A percentile compares a stretch with the other conserved stretches of the same genome.
These are phyloP conservation scores for Vanessa cardui DNA, from an alignment of 2,888 invertebrate species.

Conservation along the genomic window DNA sequence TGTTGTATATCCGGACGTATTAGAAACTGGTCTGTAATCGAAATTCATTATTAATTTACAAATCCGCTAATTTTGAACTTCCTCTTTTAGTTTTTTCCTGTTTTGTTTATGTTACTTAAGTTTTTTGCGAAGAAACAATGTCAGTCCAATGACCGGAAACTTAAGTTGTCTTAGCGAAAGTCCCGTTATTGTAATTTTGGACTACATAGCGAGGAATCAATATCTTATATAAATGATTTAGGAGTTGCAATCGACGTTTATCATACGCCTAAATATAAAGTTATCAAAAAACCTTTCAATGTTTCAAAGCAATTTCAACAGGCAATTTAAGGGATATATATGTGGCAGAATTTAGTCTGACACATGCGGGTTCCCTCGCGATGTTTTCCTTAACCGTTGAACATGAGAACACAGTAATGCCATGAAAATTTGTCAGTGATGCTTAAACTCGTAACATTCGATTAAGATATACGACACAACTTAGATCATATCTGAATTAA, in stretches of 20 bases:
- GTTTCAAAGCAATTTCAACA: no score
- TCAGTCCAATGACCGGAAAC: slow-evolving; percentile 1
- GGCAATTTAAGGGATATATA: no score
- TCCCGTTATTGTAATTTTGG: slow-evolving; percentile 1
- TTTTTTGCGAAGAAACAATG: slow-evolving; percentile 7
- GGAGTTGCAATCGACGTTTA: background rate
- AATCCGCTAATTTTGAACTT: slow-evolving; percentile 17
- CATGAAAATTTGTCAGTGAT: no score
- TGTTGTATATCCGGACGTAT: slow-evolving; percentile 13
- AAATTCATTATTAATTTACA: slow-evolving; percentile 20
- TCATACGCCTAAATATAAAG: background rate
- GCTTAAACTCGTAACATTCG: no score
- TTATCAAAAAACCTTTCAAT: no score
- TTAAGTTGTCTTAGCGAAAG: background rate
- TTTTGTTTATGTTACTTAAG: slow-evolving; percentile 3
- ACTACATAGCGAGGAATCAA: background rate
- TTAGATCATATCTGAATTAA: no score
- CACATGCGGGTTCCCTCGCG: no score
- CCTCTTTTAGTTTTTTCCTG: slow-evolving; percentile 7
- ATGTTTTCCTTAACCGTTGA: no score
- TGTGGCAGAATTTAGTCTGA: no score
- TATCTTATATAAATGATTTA: background rate
- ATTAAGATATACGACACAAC: no score
- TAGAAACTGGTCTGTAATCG: slow-evolving; percentile 16
- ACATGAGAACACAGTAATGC: no score